Evolutionary conservation across 2,888 invertebrate species (phyloP).

Genomic region (Habrosyne pyritoides): DNA sequence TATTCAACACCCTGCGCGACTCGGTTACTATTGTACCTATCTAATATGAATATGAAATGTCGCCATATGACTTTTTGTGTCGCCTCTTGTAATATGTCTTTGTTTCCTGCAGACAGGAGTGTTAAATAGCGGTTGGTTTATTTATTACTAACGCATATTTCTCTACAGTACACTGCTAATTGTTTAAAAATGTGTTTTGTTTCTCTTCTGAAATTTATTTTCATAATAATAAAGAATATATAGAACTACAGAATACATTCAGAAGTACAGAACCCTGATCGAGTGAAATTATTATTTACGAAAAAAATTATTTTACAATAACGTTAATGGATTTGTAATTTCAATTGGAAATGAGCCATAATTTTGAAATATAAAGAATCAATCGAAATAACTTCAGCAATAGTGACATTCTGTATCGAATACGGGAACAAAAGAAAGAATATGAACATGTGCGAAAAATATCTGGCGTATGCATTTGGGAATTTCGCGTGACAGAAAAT

Average conservation of each 20-base stretch:
- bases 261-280: neutral
- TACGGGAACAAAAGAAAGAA: slow-evolving; percentile 72
- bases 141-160: neutral
- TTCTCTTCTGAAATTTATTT: too few species aligned
- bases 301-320: neutral
- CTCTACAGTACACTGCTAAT: neutral
- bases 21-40: slow-evolving; percentile 56
- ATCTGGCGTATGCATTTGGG: slow-evolving; percentile 82
- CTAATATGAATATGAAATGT: slow-evolving; percentile 66
- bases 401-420: slow-evolving; percentile 81
- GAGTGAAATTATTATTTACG: neutral
- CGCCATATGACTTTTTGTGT: slow-evolving; percentile 44
- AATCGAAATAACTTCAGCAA: slow-evolving; percentile 58
- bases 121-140: neutral
- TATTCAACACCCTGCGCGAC: slow-evolving; percentile 71
- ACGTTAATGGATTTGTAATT: neutral
- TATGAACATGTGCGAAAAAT: slow-evolving; percentile 84
- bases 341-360: slow-evolving; percentile 16
- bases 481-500: slow-evolving; percentile 83
- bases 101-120: neutral
- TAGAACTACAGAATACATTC: too few species aligned
- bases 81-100: slow-evolving; percentile 5
- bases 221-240: too few species aligned
- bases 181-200: neutral
- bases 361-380: slow-evolving; percentile 50